Percentiles rank a stretch among this genome's conserved stretches.
phyloP scores from a whole-genome alignment of 1,140 invertebrate species.

The Heliconius eleuchia region DNA sequence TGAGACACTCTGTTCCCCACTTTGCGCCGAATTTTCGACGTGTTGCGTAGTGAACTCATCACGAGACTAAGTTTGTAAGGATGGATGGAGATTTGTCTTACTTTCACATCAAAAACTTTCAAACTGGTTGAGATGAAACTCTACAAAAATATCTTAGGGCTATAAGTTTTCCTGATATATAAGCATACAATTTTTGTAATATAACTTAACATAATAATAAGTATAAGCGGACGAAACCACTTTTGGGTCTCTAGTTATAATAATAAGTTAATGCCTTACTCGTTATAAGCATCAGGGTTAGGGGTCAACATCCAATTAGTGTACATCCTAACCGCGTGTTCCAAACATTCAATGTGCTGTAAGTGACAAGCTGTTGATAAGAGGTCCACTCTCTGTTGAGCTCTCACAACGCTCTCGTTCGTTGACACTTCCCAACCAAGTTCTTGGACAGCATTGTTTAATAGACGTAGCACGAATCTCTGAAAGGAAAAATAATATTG shows the following conservation, averaged over 20 bases:
- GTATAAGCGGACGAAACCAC: too few species aligned
- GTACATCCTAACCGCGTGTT: slow-evolving; percentile 85
- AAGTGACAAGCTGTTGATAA: slow-evolving; percentile 85
- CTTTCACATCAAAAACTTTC: too few species aligned
- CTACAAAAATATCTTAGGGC: too few species aligned
- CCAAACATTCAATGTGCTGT: slow-evolving; percentile 86
- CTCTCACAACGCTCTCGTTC: slow-evolving; percentile 84
- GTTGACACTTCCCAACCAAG: slow-evolving; percentile 84
- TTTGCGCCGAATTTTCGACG: too few species aligned
- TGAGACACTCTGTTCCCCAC: too few species aligned
- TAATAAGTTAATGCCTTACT: slow-evolving; percentile 80
- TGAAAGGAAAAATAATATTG: slow-evolving; percentile 57
- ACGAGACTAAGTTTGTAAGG: too few species aligned
- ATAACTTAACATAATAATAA: too few species aligned
- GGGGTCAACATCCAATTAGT: slow-evolving; percentile 87
- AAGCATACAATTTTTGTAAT: too few species aligned
- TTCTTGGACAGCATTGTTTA: slow-evolving; percentile 85
- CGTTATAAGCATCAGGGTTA: slow-evolving; percentile 87
- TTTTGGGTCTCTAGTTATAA: background rate
- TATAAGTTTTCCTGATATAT: too few species aligned
- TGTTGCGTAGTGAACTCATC: too few species aligned
- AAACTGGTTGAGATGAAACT: too few species aligned
- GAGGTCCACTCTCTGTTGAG: slow-evolving; percentile 87
- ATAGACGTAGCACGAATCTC: slow-evolving; percentile 85
- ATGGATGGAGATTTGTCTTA: too few species aligned